Evolutionary conservation across 2,888 invertebrate species (phyloP).

Genomic region (Sesamia inferens): DNA sequence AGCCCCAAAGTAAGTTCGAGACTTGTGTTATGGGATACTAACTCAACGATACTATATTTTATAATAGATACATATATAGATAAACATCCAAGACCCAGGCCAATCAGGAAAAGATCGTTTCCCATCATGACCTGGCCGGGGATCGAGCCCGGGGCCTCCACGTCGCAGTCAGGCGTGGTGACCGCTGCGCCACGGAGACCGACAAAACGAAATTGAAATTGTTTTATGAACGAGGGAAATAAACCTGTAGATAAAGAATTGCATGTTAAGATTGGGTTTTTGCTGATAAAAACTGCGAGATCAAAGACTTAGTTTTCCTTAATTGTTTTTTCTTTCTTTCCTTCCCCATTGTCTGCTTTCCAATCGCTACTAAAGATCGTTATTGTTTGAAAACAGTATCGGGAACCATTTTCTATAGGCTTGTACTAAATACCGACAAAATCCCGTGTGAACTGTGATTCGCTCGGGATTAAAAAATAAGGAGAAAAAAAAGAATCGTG

Average conservation of each 20-base stretch:
- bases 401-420: not conserved
- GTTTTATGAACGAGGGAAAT: not conserved
- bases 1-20: too few relatives aligned
- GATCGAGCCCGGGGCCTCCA: too few relatives aligned
- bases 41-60: too few relatives aligned
- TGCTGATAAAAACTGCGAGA: not conserved
- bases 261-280: conserved; percentile 32
- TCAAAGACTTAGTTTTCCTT: conserved; percentile 13
- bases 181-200: too few relatives aligned
- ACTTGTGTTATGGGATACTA: too few relatives aligned
- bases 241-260: not conserved
- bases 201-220: too few relatives aligned
- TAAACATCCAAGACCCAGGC: too few relatives aligned
- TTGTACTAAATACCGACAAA: conserved; percentile 8
- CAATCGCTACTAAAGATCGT: too few relatives aligned
- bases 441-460: conserved; percentile 41
- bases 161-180: too few relatives aligned
- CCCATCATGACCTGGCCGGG: too few relatives aligned
- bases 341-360: conserved; percentile 1
- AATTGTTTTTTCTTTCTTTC: conserved; percentile 1
- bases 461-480: conserved; percentile 12
- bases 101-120: too few relatives aligned
- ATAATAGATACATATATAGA: too few relatives aligned
- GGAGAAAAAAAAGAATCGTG: conserved; percentile 20
- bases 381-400: not conserved